Evolutionary conservation across 2,113 vertebrate species (phyloP), one percentile per base, ranked within the genome.

Genomic region (Bufo bufo): DNA sequence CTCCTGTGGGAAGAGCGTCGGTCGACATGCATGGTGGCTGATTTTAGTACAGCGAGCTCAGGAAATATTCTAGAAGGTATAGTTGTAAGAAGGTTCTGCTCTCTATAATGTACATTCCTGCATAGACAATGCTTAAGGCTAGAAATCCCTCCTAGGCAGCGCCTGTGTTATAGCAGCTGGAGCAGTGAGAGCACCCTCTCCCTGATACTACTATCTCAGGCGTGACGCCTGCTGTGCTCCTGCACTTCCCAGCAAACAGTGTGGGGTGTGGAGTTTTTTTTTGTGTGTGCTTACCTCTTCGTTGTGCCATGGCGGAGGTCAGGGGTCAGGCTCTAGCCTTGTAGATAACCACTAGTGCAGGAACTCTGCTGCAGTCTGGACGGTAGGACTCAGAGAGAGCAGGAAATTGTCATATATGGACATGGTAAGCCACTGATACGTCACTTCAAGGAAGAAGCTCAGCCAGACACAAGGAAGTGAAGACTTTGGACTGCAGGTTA

Each of bases 381-480:
- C 71, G 20, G 80, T 19, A 49, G 58, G 87, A 63, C 69, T 54
- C n/a, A 84, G 65, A 16, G 72, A 92, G 13, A 89, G 80, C 61
- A 92, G 91, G 92, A 91, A 92, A 91, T n/a, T 12, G 90, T 90
- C 92, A 88, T 91, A 92, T 90, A 92, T 90, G 90, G 93, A 90
- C 89, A 91, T 89, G 85, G 87, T 56, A 85, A 14, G 43, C 87
- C 85, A 84, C 88, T 63, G 1, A 54, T 6, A 87, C 92, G 93
- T 93, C 92, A 92, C 33, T 86, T 16, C 79, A 89, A 87, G 93
- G 93, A 90, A 89, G 93, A 89, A 86, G 9, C 91, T 92, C 90
- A 85, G 13, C 63, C 14, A 74, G 66, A 75, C 19, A 84, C 59
- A n/a, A 61, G 90, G 91, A 90, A 91, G 92, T 90, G 47, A 90